These are phyloP conservation scores for Enteromius argenteus DNA, from an alignment of 2,797 vertebrate genomes.

Conservation along the genomic window DNA sequence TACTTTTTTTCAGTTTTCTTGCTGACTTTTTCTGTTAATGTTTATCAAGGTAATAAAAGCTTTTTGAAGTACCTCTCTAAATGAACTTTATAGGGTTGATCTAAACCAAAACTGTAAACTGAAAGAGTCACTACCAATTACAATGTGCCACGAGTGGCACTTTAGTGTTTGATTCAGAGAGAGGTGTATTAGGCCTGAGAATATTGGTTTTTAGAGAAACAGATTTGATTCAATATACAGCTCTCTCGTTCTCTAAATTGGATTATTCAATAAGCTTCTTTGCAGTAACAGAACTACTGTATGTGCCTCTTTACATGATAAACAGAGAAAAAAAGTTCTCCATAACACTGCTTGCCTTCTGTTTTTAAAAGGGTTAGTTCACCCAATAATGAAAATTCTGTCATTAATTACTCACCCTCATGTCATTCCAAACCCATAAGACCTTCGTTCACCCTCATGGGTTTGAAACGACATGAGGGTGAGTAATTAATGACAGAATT, in stretches of 20 bases:
- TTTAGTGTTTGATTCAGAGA: constrained; percentile 7
- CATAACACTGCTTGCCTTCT: neutral
- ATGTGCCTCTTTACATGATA: neutral
- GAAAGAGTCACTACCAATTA: neutral
- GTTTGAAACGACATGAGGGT: too few relatives aligned
- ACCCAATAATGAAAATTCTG: too few relatives aligned
- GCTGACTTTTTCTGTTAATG: neutral
- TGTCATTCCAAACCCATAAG: too few relatives aligned
- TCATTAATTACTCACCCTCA: too few relatives aligned
- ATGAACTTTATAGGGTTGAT: constrained; percentile 26
- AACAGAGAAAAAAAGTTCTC: neutral
- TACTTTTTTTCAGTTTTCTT: neutral
- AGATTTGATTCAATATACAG: constrained; percentile 9
- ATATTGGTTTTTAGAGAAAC: neutral
- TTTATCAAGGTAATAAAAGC: constrained; percentile 33
- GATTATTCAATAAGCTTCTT: constrained; percentile 52
- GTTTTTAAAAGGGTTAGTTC: neutral
- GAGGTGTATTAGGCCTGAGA: constrained; percentile 10
- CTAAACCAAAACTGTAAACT: neutral
- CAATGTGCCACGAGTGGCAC: neutral
- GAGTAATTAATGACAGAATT: too few relatives aligned
- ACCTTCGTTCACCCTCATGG: too few relatives aligned
- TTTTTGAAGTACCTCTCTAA: neutral
- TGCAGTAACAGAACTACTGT: constrained; percentile 32
- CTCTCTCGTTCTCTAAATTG: constrained; percentile 15